phyloP scores from a whole-genome alignment of 2,888 invertebrate species.

The Fragum fragum region DNA sequence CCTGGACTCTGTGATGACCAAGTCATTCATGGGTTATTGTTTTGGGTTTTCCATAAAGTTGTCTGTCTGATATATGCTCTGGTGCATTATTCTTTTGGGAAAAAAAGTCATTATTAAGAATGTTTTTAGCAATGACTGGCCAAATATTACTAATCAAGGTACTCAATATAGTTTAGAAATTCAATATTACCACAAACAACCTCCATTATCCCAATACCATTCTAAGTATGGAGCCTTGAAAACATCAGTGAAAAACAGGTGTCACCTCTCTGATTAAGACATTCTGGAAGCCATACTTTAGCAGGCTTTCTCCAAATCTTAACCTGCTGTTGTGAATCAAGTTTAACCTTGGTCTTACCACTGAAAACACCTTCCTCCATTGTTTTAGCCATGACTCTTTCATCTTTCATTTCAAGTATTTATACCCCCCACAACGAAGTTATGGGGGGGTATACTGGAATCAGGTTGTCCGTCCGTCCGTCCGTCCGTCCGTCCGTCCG shows the following conservation, averaged over 20 bases:
- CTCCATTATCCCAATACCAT: background rate
- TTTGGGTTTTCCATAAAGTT: slow-evolving; percentile 19
- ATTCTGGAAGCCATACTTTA: background rate
- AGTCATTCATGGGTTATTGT: slow-evolving; percentile 25
- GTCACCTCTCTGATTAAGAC: background rate
- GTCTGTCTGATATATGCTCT: background rate
- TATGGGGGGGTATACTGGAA: too few relatives aligned
- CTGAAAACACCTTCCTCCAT: too few relatives aligned
- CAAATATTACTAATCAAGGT: background rate
- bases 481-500: too few relatives aligned
- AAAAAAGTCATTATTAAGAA: background rate
- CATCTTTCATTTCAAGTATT: too few relatives aligned
- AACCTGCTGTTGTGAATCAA: background rate
- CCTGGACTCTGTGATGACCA: background rate
- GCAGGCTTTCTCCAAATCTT: background rate
- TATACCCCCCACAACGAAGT: too few relatives aligned
- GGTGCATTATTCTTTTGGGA: slow-evolving; percentile 4
- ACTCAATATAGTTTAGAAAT: background rate
- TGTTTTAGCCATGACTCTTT: too few relatives aligned
- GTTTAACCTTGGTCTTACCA: too few relatives aligned
- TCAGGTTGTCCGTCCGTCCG: too few relatives aligned
- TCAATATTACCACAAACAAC: background rate
- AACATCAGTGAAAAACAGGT: background rate
- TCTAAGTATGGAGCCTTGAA: background rate
- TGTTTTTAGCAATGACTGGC: slow-evolving; percentile 3